A percentile compares a stretch with the other conserved stretches of the same genome.
Evolutionary conservation across 2,888 invertebrate genomes (phyloP).

Genomic region (Nomada flava): DNA sequence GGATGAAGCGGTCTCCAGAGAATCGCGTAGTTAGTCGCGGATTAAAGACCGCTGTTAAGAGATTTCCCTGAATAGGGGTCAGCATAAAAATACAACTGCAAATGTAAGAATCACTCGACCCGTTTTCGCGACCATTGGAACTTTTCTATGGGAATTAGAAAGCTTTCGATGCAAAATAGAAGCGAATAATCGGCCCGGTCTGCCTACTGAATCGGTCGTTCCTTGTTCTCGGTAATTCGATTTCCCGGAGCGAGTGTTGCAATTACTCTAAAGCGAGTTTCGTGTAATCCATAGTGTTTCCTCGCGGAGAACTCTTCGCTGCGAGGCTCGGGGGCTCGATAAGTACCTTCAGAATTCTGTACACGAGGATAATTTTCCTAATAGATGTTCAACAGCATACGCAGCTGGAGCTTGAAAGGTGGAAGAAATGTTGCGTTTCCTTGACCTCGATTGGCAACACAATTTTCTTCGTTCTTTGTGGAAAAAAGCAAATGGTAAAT

Average conservation of each 20-base stretch:
- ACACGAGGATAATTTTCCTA: slow-evolving; percentile 8
- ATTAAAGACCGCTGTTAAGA: slow-evolving; percentile 43
- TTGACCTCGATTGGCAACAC: background rate
- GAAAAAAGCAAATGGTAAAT: too few relatives aligned
- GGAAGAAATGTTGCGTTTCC: background rate
- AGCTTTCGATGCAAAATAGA: background rate
- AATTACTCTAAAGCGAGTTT: background rate
- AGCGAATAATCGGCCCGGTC: background rate
- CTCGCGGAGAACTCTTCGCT: background rate
- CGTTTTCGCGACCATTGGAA: slow-evolving; percentile 6
- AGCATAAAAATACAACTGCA: slow-evolving; percentile 33
- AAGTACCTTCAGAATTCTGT: background rate
- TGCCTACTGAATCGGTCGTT: background rate
- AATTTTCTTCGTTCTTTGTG: too few relatives aligned
- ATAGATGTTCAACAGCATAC: slow-evolving; percentile 15
- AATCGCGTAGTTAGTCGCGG: slow-evolving; percentile 22
- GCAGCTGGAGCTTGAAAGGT: background rate
- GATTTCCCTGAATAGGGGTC: slow-evolving; percentile 35
- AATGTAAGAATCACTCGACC: slow-evolving; percentile 27
- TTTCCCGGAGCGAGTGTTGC: background rate
- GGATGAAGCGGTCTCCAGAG: slow-evolving; percentile 31
- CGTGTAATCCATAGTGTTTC: slow-evolving; percentile 3
- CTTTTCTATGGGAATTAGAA: slow-evolving; percentile 11
- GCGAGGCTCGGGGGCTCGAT: background rate
- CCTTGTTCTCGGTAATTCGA: background rate